Percentiles rank a stretch among this genome's conserved stretches.
Conservation (phyloP, 2,888 invertebrate genomes). For the Lampropteryx suffumata region DNA sequence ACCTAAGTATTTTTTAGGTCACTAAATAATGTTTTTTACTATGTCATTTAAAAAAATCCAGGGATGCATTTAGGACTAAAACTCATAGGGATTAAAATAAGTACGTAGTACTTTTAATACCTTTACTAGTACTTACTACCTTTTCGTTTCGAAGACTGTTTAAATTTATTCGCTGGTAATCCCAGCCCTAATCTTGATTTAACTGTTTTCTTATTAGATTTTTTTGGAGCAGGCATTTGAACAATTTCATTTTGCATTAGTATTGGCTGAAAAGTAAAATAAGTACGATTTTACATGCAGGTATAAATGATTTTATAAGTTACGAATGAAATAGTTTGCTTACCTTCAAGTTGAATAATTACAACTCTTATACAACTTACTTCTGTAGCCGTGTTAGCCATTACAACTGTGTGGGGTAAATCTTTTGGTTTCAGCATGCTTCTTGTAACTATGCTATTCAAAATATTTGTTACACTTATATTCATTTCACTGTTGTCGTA, state of each 20-base stretch:
- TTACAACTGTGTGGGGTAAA: slow-evolving; percentile 36
- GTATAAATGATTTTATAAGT: no score
- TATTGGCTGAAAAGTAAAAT: slow-evolving; percentile 56
- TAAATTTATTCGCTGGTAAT: slow-evolving; percentile 40
- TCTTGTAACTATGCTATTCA: slow-evolving; percentile 59
- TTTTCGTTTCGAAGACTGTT: slow-evolving; percentile 42
- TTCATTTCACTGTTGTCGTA: slow-evolving; percentile 69
- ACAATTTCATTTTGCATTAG: slow-evolving; percentile 48
- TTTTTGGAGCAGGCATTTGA: slow-evolving; percentile 53
- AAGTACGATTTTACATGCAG: no score
- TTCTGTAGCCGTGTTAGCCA: slow-evolving; percentile 57
- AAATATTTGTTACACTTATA: slow-evolving; percentile 57
- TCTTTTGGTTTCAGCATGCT: slow-evolving; percentile 37
- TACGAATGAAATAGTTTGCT: no score
- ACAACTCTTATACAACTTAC: slow-evolving; percentile 41
- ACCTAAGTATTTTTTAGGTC: no score
- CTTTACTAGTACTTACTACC: no score
- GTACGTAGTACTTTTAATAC: no score
- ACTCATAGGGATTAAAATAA: no score
- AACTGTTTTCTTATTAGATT: slow-evolving; percentile 33
- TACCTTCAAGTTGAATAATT: no score
- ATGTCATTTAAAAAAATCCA: no score
- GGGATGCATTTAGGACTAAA: background rate
- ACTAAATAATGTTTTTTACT: no score
- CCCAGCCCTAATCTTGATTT: slow-evolving; percentile 46